Evolutionary conservation across 1,140 invertebrate genomes (phyloP).

Genomic region (Mizuhopecten yessoensis): DNA sequence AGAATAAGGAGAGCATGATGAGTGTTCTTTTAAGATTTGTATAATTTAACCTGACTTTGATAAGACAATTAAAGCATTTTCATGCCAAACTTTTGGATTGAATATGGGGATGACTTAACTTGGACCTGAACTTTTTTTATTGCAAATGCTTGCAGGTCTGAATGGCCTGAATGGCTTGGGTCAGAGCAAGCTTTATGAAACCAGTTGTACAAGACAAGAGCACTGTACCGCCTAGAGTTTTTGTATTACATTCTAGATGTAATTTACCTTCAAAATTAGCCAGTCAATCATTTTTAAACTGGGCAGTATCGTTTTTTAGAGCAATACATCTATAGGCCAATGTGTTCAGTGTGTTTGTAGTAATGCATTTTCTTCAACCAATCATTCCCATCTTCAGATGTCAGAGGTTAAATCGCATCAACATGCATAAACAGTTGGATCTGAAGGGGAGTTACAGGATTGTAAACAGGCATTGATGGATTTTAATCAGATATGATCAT

Average conservation of each 20-base stretch:
- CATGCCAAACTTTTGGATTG: background rate
- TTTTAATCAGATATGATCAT: no score
- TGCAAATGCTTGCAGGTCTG: no score
- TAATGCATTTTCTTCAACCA: background rate
- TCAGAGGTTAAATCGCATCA: background rate
- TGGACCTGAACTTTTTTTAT: no score
- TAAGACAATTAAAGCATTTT: background rate
- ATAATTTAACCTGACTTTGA: background rate
- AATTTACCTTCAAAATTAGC: no score
- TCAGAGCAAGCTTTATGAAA: background rate
- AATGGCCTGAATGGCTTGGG: background rate
- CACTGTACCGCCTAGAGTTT: no score
- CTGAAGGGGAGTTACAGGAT: background rate
- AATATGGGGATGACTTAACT: background rate
- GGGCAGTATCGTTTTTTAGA: background rate
- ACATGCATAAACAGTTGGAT: background rate
- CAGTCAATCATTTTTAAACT: no score
- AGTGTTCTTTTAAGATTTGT: background rate
- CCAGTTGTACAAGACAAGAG: no score
- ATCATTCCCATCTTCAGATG: background rate
- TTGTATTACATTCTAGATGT: no score
- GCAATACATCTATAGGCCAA: background rate
- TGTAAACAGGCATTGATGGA: no score
- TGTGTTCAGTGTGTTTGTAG: constrained; percentile 1
- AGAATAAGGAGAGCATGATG: background rate